A percentile compares a stretch with the other conserved stretches of the same genome.
These are phyloP conservation scores for Nemoura dubitans DNA, from an alignment of 2,888 invertebrate genomes.

Conservation along the genomic window DNA sequence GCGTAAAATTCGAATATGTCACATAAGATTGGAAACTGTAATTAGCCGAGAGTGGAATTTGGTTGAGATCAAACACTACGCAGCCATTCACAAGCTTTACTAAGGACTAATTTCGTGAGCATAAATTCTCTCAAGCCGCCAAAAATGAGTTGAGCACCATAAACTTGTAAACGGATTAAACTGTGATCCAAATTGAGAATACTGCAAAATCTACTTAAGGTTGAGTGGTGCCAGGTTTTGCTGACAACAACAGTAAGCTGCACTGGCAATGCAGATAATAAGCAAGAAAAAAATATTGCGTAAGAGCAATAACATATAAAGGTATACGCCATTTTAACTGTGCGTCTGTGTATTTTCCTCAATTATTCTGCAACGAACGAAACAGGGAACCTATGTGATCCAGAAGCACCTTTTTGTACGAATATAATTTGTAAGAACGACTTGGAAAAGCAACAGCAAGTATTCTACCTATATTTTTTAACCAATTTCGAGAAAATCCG, in stretches of 20 bases:
- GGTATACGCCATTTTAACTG: too few relatives aligned
- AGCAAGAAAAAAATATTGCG: not conserved
- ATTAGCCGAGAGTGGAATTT: not conserved
- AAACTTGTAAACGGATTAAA: slow-evolving; percentile 4
- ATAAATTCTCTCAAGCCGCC: not conserved
- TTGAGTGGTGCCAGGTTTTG: not conserved
- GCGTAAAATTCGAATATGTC: not conserved
- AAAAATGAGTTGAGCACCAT: not conserved
- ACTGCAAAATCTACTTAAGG: not conserved
- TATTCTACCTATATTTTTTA: too few relatives aligned
- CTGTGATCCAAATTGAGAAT: slow-evolving; percentile 12
- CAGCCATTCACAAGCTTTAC: not conserved
- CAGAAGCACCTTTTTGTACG: too few relatives aligned
- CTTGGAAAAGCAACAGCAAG: too few relatives aligned
- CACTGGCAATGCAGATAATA: not conserved
- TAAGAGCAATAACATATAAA: too few relatives aligned
- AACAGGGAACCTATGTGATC: too few relatives aligned
- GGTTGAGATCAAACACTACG: not conserved
- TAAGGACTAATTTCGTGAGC: not conserved
- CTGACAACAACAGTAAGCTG: not conserved
- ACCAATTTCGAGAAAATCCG: too few relatives aligned
- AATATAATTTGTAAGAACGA: too few relatives aligned
- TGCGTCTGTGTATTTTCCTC: too few relatives aligned
- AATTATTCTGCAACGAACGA: too few relatives aligned
- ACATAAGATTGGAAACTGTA: not conserved